Conservation (phyloP, 1,140 invertebrate genomes). For the Yoshiicerus persimilis region DNA sequence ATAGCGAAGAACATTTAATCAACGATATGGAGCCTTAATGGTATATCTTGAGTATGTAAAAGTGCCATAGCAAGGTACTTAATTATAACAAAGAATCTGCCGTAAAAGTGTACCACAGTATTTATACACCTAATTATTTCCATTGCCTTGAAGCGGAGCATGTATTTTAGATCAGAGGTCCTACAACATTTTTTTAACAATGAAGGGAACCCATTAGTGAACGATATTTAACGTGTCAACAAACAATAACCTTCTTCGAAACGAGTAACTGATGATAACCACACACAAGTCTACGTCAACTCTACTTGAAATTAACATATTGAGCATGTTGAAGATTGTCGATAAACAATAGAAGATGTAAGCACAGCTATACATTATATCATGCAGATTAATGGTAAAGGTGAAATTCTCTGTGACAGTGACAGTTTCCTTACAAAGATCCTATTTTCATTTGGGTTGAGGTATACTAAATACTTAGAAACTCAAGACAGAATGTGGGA, state of each 20-base stretch:
- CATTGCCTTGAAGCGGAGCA: background rate
- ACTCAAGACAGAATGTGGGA: no score
- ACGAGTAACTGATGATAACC: background rate
- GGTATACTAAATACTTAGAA: no score
- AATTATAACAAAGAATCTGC: background rate
- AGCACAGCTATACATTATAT: no score
- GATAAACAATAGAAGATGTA: background rate
- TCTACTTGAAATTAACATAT: background rate
- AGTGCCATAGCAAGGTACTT: background rate
- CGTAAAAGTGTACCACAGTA: background rate
- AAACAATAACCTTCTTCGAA: background rate
- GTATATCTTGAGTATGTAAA: background rate
- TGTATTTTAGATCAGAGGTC: background rate
- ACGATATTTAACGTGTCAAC: background rate
- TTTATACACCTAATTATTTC: background rate
- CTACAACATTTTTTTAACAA: background rate
- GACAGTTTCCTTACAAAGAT: no score
- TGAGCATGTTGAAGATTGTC: background rate
- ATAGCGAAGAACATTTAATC: background rate
- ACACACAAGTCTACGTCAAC: background rate
- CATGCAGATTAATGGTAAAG: no score
- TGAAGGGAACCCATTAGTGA: background rate
- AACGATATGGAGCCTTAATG: no score
- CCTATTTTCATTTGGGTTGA: no score
- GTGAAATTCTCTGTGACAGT: no score